Evolutionary conservation across 2,888 invertebrate species (phyloP).

Genomic region (Andrena fulva): DNA sequence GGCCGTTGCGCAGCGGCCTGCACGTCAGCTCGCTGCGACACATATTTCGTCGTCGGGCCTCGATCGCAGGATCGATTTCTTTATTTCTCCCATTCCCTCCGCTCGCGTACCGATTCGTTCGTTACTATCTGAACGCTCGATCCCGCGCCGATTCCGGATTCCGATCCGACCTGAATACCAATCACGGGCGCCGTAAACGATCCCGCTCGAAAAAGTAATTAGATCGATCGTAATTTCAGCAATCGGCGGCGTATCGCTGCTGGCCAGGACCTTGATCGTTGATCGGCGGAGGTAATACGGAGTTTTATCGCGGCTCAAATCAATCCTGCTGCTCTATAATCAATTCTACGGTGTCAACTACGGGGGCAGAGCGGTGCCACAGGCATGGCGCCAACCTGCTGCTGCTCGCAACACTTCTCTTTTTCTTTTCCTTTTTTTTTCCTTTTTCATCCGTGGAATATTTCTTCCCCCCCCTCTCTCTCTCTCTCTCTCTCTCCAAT

Average conservation of each 20-base stretch:
- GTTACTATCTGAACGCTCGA: background rate
- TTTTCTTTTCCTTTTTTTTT: background rate
- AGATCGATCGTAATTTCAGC: slow-evolving; percentile 38
- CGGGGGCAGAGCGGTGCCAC: slow-evolving; percentile 41
- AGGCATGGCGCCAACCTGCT: slow-evolving; percentile 58
- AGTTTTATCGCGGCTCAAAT: slow-evolving; percentile 51
- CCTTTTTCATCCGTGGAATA: background rate
- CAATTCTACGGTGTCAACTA: slow-evolving; percentile 55
- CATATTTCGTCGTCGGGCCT: too few relatives aligned
- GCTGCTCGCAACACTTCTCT: background rate
- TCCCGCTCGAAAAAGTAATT: slow-evolving; percentile 28
- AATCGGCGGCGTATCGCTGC: slow-evolving; percentile 20
- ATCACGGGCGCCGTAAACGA: slow-evolving; percentile 20
- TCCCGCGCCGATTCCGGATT: background rate
- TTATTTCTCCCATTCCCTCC: background rate
- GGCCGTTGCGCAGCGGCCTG: too few relatives aligned
- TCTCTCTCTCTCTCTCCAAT: background rate
- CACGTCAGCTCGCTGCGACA: too few relatives aligned
- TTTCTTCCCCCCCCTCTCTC: background rate
- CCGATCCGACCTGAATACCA: slow-evolving; percentile 13
- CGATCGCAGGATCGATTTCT: too few relatives aligned
- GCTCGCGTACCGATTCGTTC: slow-evolving; percentile 11
- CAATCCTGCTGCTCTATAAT: slow-evolving; percentile 53
- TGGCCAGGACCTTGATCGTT: slow-evolving; percentile 45
- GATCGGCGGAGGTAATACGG: slow-evolving; percentile 42